These are phyloP conservation scores for Halictus rubicundus DNA, from an alignment of 1,140 invertebrate genomes.

Conservation along the genomic window DNA sequence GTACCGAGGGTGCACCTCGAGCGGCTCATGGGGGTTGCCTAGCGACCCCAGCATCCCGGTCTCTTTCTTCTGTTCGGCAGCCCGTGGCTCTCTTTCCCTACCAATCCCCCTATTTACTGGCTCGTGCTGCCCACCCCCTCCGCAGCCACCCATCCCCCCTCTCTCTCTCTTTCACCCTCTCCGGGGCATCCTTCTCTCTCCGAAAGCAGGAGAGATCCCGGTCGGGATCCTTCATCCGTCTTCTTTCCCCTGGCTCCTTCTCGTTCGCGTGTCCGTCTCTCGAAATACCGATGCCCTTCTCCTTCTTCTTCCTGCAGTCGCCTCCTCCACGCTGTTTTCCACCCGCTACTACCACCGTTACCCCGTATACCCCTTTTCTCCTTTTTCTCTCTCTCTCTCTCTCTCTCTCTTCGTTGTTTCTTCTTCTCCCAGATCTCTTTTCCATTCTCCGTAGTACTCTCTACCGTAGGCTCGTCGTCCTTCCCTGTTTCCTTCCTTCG, in stretches of 20 bases:
- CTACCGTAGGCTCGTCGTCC: constrained; percentile 4
- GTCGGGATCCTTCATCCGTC: constrained; percentile 45
- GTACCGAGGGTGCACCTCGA: constrained; percentile 70
- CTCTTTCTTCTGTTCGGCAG: constrained; percentile 37
- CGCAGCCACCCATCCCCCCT: neutral
- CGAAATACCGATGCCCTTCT: constrained; percentile 59
- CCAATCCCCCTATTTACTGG: constrained; percentile 54
- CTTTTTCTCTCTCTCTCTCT: too few relatives aligned
- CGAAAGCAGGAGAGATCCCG: neutral
- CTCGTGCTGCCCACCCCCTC: constrained; percentile 33
- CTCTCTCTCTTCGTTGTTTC: constrained; percentile 20
- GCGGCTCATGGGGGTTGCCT: constrained; percentile 75
- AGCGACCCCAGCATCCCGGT: constrained; percentile 72
- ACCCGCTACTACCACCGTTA: constrained; percentile 13
- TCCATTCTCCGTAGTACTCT: constrained; percentile 35
- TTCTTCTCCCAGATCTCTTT: constrained; percentile 49
- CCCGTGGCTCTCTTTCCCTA: constrained; percentile 11
- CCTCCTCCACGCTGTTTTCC: constrained; percentile 28
- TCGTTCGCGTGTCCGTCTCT: constrained; percentile 47
- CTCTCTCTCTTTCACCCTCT: constrained; percentile 9
- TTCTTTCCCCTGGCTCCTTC: constrained; percentile 35
- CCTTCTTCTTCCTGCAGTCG: constrained; percentile 10
- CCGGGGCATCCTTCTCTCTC: neutral
- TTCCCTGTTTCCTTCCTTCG: constrained; percentile 6
- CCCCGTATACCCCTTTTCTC: constrained; percentile 41